These are phyloP conservation scores for Drosophila bifasciata DNA, from an alignment of 1,140 invertebrate genomes.

Conservation along the genomic window DNA sequence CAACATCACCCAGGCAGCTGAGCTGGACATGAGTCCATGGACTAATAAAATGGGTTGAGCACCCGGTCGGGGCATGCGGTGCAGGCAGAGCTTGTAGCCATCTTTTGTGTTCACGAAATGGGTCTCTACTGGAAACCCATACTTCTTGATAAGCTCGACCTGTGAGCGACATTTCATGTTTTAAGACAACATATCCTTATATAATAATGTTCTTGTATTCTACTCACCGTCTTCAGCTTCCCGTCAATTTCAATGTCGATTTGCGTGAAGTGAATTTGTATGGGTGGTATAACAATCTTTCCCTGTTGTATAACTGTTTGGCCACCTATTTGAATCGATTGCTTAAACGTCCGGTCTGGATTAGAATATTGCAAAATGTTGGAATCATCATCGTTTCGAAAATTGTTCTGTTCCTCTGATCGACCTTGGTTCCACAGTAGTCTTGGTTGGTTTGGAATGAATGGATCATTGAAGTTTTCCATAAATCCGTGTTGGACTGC, in stretches of 20 bases:
- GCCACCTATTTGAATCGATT: too few species aligned
- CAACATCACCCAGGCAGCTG: slow-evolving; percentile 86
- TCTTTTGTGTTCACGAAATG: slow-evolving; percentile 84
- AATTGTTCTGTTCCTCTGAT: too few species aligned
- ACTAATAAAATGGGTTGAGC: slow-evolving; percentile 86
- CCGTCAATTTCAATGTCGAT: slow-evolving; percentile 14
- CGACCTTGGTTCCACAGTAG: too few species aligned
- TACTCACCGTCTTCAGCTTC: slow-evolving; percentile 12
- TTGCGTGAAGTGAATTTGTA: not conserved
- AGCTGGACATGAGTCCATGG: slow-evolving; percentile 87
- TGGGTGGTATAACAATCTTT: too few species aligned
- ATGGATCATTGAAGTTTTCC: not conserved
- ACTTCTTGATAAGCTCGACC: slow-evolving; percentile 82
- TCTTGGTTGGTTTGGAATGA: too few species aligned
- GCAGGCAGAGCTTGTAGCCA: slow-evolving; percentile 85
- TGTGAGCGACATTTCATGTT: not conserved
- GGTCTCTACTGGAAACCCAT: slow-evolving; percentile 86
- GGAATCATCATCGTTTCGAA: too few species aligned
- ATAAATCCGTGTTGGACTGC: not conserved
- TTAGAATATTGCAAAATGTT: too few species aligned
- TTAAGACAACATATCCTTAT: not conserved
- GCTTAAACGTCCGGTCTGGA: too few species aligned
- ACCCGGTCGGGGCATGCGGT: slow-evolving; percentile 72
- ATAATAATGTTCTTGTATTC: too few species aligned
- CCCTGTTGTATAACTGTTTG: too few species aligned